phyloP scores from a whole-genome alignment of 2,888 invertebrate genomes.

The Eristalis arbustorum region DNA sequence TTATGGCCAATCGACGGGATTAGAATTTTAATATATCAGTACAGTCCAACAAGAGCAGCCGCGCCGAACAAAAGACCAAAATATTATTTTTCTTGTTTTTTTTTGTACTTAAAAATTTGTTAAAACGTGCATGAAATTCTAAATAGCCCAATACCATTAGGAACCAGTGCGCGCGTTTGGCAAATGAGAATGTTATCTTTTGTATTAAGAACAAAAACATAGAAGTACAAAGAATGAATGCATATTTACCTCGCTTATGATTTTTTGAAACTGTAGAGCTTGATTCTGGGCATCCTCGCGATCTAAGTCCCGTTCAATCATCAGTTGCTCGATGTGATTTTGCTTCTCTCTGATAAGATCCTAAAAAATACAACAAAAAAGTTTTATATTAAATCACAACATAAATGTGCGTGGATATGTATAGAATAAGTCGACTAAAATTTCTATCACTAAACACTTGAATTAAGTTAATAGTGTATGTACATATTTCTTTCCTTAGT shows the following conservation, averaged over 20 bases:
- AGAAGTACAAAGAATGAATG: too few relatives aligned
- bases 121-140: not conserved
- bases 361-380: slow-evolving; percentile 75
- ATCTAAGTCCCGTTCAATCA: slow-evolving; percentile 95
- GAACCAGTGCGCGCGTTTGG: not conserved
- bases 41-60: not conserved
- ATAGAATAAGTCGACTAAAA: too few relatives aligned
- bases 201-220: not conserved
- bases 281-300: slow-evolving; percentile 93
- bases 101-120: not conserved
- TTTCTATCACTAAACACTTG: too few relatives aligned
- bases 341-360: slow-evolving; percentile 96
- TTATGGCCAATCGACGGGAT: not conserved
- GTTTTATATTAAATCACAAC: not conserved
- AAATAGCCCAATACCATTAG: not conserved
- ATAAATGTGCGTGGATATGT: not conserved
- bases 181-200: slow-evolving; percentile 2
- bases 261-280: slow-evolving; percentile 78
- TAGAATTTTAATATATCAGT: not conserved
- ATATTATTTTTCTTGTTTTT: not conserved
- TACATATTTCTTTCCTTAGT: too few relatives aligned
- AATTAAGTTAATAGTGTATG: too few relatives aligned
- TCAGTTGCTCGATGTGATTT: slow-evolving; percentile 94
- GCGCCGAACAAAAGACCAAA: not conserved
- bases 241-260: slow-evolving; percentile 79